Conservation (phyloP, 2,888 invertebrate genomes). For the Stenchaetothrips biformis region DNA sequence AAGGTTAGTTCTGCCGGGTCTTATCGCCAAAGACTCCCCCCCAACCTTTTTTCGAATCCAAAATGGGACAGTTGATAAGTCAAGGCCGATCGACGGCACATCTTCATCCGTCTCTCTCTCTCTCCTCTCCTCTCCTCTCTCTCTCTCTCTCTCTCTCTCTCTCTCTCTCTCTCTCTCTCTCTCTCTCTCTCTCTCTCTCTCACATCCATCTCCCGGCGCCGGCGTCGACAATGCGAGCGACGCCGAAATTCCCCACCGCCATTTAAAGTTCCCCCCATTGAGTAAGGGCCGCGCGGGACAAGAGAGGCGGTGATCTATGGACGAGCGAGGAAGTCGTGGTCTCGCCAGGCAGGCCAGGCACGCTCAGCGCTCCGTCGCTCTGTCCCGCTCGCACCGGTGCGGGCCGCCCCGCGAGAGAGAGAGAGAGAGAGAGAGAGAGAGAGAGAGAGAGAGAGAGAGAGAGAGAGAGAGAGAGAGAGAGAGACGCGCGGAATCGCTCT, state of each 20-base stretch:
- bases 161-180: neutral
- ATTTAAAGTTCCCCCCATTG: slow-evolving; percentile 14
- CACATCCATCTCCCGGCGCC: neutral
- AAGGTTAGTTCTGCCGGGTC: too few species aligned
- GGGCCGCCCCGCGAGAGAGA: too few species aligned
- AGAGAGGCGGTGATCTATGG: neutral
- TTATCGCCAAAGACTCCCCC: too few species aligned
- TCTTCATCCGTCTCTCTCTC: neutral
- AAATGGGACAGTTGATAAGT: too few species aligned
- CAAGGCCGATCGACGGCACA: too few species aligned
- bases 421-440: neutral
- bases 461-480: neutral
- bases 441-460: neutral
- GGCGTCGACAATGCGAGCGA: neutral
- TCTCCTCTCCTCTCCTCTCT: neutral
- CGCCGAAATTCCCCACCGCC: neutral
- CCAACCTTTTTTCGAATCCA: too few species aligned
- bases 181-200: slow-evolving; percentile 1
- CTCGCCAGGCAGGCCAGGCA: too few species aligned
- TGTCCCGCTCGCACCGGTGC: too few species aligned
- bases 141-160: neutral
- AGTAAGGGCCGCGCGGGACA: slow-evolving; percentile 30
- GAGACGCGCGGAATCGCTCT: too few species aligned
- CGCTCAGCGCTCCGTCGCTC: too few species aligned
- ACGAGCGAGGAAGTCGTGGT: too few species aligned